These are phyloP conservation scores for Hypolimnas misippus DNA, from an alignment of 2,888 invertebrate genomes.

Conservation along the genomic window DNA sequence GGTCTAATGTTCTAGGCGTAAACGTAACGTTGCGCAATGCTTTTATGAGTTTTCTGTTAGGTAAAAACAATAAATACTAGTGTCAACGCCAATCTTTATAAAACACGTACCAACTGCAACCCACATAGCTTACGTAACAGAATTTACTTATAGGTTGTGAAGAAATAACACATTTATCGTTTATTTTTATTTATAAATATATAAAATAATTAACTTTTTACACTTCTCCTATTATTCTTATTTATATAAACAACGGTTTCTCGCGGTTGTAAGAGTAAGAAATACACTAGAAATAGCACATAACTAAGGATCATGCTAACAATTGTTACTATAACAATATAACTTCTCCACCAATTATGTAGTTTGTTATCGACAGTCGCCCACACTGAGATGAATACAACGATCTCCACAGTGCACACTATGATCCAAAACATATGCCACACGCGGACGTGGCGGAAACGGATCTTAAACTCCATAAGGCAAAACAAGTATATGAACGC, in stretches of 20 bases:
- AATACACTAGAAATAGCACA: constrained; percentile 86
- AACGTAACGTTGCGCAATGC: constrained; percentile 41
- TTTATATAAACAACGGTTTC: constrained; percentile 77
- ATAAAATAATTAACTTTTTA: constrained; percentile 12
- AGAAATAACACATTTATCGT: constrained; percentile 44
- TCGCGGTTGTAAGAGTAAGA: constrained; percentile 85
- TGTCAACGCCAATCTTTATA: constrained; percentile 33
- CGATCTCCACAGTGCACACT: constrained; percentile 86
- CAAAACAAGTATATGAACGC: constrained; percentile 90
- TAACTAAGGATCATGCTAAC: constrained; percentile 84
- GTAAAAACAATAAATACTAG: constrained; percentile 39
- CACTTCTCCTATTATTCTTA: constrained; percentile 54
- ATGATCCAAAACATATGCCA: constrained; percentile 88
- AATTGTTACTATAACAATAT: constrained; percentile 85
- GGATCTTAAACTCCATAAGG: constrained; percentile 90
- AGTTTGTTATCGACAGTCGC: constrained; percentile 72
- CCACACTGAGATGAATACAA: constrained; percentile 89
- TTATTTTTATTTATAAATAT: constrained; percentile 54
- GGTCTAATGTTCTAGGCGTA: constrained; percentile 35
- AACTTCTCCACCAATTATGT: constrained; percentile 88
- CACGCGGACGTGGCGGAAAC: constrained; percentile 88
- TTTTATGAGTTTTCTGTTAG: constrained; percentile 37
- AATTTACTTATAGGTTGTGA: background rate
- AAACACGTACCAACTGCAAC: constrained; percentile 25
- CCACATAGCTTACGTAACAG: constrained; percentile 15